These are phyloP conservation scores for Eupsittula cactorum DNA, from an alignment of 2,113 vertebrate species.

Conservation along the genomic window DNA sequence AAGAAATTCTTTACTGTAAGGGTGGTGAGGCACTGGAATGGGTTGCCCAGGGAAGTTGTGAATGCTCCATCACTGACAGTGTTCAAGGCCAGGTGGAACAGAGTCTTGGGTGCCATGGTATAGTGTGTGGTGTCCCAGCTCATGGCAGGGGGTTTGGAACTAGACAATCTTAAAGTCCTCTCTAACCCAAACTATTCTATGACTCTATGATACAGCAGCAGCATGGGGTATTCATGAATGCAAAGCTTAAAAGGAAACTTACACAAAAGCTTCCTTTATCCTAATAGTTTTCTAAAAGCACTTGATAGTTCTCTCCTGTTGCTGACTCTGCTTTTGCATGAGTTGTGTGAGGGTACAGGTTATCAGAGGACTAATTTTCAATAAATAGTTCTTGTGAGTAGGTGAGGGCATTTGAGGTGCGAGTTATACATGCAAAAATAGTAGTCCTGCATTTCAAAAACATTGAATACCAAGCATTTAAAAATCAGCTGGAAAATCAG, in stretches of 20 bases:
- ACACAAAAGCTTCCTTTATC: neutral
- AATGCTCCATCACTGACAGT: neutral
- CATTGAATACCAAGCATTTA: neutral
- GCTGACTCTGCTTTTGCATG: neutral
- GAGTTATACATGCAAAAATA: neutral
- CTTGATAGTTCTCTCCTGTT: neutral
- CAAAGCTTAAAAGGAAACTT: neutral
- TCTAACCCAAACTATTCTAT: neutral
- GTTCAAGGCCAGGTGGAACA: neutral
- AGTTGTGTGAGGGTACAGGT: neutral
- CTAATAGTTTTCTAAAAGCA: neutral
- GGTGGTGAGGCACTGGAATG: neutral
- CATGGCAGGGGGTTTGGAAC: neutral
- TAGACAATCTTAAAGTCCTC: neutral
- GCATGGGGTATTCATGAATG: neutral
- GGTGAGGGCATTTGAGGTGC: neutral
- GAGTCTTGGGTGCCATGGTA: neutral
- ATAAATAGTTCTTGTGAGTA: neutral
- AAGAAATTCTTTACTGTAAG: too few species aligned
- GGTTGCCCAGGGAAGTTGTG: neutral
- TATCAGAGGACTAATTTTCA: neutral
- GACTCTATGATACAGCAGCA: neutral
- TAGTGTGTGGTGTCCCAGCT: neutral
- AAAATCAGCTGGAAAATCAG: constrained; percentile 9
- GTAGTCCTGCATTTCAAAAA: neutral